phyloP scores from a whole-genome alignment of 2,113 vertebrate species.

The Tonatia bakeri region DNA sequence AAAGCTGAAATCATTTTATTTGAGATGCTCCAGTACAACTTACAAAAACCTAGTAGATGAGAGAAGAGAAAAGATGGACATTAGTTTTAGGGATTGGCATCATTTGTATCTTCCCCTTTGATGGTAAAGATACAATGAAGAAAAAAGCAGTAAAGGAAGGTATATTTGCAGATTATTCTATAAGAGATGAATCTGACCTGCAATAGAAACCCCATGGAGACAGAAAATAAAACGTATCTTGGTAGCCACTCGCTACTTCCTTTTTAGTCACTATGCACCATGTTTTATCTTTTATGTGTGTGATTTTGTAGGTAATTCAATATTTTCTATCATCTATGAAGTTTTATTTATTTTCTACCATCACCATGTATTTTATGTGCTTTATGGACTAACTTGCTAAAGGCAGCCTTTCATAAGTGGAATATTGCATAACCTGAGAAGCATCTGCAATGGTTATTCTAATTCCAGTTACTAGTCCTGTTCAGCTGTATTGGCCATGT shows the following conservation, averaged over 20 bases:
- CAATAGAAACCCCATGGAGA: background rate
- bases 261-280: background rate
- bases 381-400: background rate
- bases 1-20: background rate
- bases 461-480: background rate
- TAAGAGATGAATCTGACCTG: background rate
- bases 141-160: background rate
- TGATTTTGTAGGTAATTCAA: background rate
- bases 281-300: background rate
- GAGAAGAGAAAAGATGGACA: background rate
- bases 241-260: background rate
- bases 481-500: background rate
- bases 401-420: background rate
- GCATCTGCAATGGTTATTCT: background rate
- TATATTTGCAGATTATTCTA: background rate
- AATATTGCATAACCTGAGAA: background rate
- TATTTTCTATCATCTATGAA: background rate
- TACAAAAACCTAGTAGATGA: background rate
- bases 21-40: background rate
- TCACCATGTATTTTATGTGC: background rate
- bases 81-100: background rate
- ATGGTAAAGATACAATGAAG: background rate
- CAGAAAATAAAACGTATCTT: background rate
- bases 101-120: background rate
- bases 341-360: background rate